Evolutionary conservation across 2,888 invertebrate species (phyloP), one percentile per base, ranked within the genome.

Genomic region (Ophion costatus): DNA sequence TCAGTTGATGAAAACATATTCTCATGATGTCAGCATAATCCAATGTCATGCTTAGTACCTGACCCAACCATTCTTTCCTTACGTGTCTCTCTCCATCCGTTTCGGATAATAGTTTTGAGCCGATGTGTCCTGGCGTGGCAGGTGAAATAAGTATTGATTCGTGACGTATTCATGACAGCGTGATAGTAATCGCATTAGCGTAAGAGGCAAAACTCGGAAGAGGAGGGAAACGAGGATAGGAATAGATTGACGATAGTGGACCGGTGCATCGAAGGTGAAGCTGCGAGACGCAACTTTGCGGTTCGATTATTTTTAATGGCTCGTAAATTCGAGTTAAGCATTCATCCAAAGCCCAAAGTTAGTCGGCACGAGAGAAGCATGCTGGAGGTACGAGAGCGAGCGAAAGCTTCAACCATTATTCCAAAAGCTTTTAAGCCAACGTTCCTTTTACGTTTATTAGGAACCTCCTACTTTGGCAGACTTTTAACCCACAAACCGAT

Each of bases 361-460:
- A 83, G 85, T 64, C 80, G 80, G 63, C 81, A 79, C 57, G 74
- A 61, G 77, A 76, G 56, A 73, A 63, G 38, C 74, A 63, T 59
- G 57, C 42, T 45, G 59, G 56, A 77, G 77, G 69, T 64, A 67
- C n/a, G 76, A 22, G 76, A 78, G 86, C 61, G 45, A 78, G 69
- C 29, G 87, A 85, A 89, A 87, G 87, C 87, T 88, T 88, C 86
- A 84, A 45, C 89, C 89, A 90, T 91, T 91, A 91, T 90, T 90
- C 89, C 89, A 88, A 87, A 90, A 89, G 89, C 90, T 91, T 91
- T 91, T 89, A 90, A 90, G 89, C 87, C 89, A 87, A 88, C 88
- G 89, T 90, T 84, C 88, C 91, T 88, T 89, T 91, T 91, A 91
- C 90, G 91, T 90, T 91, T 88, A 91, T 91, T 91, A 90, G 91